Evolutionary conservation across 2,113 vertebrate genomes (phyloP).

Genomic region (Corvus cornix): DNA sequence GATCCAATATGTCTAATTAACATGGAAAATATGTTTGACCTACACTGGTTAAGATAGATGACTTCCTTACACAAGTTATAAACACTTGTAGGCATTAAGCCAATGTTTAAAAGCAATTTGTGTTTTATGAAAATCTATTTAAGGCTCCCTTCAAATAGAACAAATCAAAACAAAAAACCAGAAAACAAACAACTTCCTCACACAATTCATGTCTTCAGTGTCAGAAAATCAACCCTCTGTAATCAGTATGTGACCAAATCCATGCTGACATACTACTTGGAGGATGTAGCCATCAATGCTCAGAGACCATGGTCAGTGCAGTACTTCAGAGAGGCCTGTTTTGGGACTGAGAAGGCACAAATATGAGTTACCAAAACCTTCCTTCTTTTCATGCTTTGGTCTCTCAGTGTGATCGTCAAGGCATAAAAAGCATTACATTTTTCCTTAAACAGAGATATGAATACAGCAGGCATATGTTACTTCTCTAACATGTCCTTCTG

Average conservation of each 20-base stretch:
- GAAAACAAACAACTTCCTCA: background rate
- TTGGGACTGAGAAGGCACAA: background rate
- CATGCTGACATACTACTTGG: background rate
- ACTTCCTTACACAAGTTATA: conserved; percentile 65
- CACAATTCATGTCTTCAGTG: background rate
- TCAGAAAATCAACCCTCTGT: background rate
- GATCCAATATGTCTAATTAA: conserved; percentile 63
- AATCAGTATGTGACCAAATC: conserved; percentile 27
- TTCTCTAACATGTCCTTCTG: background rate
- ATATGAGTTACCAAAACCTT: background rate
- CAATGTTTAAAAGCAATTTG: conserved; percentile 55
- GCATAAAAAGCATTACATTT: background rate
- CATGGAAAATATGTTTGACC: conserved; percentile 63
- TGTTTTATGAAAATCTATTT: conserved; percentile 56
- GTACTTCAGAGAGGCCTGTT: background rate
- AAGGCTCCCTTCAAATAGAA: conserved; percentile 37
- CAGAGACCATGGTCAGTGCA: background rate
- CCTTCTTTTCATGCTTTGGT: background rate
- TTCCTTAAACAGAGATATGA: background rate
- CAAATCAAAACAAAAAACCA: background rate
- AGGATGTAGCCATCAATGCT: background rate
- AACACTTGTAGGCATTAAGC: conserved; percentile 43
- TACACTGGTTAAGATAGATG: conserved; percentile 58
- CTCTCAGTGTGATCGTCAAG: background rate
- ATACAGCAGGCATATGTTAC: background rate